Base-by-base conservation (phyloP, 2,888 invertebrate genomes). In the Calameuta idolon region DNA sequence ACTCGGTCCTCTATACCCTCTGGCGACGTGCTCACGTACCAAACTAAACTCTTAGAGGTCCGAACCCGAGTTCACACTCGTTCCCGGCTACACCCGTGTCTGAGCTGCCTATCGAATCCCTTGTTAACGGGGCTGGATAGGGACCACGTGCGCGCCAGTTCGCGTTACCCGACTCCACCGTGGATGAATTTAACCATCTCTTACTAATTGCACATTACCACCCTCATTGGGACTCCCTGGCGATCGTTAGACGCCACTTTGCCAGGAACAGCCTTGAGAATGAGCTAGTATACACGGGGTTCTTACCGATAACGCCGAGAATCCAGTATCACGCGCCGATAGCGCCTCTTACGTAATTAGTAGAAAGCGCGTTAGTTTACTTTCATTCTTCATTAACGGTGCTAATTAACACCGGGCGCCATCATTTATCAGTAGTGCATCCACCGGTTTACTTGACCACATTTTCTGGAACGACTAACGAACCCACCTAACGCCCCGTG, bases 21-120 rank as follows among this genome's bases (percentile, higher is more conserved):
- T 79, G 84, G 87, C 89, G 87, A 90, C 90, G 90, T 90, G 88
- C 88, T 89, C 89, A 86, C 88, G 88, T 87, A 90, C 86, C 87
- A 85, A 88, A 87, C 88, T 83, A 88, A 91, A 91, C 91, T 91
- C 91, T 91, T 89, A 89, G 90, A 90, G 89, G 88, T 79, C 74
- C 79, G 81, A 78, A 79, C 82, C 82, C 80, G 83, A 87, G 83
- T 89, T 87, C 85, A 82, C 84, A 84, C 86, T 87, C 83, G 83
- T 87, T 81, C 83, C 81, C 83, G 77, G 83, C 81, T 79, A 55
- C 75, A 31, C 37, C 30, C 31, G 75, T 68, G 73, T 73, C 69
- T 34, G 34, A 35, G 69, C 77, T 69, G 35, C 35, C 75, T 40
- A 37, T 69, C 34, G 34, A 33, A 35, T 37, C 35, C 34, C 71